Percentiles rank a stretch among this genome's conserved stretches.
phyloP scores from a whole-genome alignment of 2,888 invertebrate species.

The Drosophila demipolita region DNA sequence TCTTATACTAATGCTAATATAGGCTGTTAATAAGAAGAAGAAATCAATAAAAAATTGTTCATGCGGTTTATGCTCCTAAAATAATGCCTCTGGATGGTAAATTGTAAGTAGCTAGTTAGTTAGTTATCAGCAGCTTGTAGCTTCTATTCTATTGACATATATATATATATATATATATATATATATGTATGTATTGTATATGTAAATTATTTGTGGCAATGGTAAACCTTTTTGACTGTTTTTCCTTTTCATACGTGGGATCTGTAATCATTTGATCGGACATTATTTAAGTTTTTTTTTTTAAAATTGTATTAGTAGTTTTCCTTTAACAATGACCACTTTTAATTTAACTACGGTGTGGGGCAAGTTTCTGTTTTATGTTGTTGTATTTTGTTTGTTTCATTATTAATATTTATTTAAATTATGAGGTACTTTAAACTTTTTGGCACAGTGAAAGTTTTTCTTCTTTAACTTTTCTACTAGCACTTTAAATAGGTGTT shows the following conservation, averaged over 20 bases:
- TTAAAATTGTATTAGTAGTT: constrained; percentile 5
- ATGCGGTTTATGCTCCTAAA: constrained; percentile 10
- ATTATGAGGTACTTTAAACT: constrained; percentile 91
- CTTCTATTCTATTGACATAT: constrained; percentile 57
- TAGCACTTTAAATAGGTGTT: constrained; percentile 73
- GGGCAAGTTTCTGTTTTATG: constrained; percentile 43
- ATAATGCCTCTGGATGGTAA: constrained; percentile 49
- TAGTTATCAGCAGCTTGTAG: constrained; percentile 54
- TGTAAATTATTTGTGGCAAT: constrained; percentile 15
- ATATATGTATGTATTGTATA: background rate
- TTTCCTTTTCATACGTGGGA: constrained; percentile 32
- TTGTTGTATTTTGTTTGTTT: constrained; percentile 44
- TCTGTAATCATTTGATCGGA: constrained; percentile 9
- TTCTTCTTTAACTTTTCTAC: constrained; percentile 85
- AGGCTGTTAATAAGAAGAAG: constrained; percentile 2
- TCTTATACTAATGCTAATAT: background rate
- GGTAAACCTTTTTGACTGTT: constrained; percentile 13
- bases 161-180: background rate
- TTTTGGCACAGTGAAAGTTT: constrained; percentile 92
- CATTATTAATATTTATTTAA: constrained; percentile 76
- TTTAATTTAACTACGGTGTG: constrained; percentile 35
- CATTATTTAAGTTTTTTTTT: background rate
- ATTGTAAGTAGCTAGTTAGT: constrained; percentile 35
- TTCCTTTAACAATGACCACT: constrained; percentile 24
- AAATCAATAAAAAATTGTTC: background rate